phyloP scores from a whole-genome alignment of 2,113 vertebrate genomes.

The Thamnaconus septentrionalis region DNA sequence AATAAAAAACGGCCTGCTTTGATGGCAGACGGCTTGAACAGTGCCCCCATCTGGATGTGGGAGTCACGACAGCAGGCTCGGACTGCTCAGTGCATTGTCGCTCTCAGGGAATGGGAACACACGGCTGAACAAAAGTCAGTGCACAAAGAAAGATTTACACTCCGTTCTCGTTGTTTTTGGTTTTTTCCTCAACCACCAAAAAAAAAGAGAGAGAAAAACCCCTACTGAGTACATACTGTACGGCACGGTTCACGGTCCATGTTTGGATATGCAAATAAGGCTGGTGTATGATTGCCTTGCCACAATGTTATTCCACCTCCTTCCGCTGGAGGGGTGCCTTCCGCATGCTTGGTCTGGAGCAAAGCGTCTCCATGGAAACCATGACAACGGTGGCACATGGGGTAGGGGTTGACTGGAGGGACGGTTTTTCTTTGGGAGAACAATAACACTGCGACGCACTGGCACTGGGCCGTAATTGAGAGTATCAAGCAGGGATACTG shows the following conservation, averaged over 20 bases:
- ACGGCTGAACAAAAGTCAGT: constrained; percentile 14
- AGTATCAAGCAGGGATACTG: constrained; percentile 43
- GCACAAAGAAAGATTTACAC: not conserved
- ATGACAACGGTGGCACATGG: constrained; percentile 68
- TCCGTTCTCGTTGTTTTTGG: not conserved
- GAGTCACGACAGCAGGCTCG: constrained; percentile 2
- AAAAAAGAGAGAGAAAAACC: constrained; percentile 12
- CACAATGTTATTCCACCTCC: constrained; percentile 63
- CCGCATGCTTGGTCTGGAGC: constrained; percentile 64
- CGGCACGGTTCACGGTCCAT: constrained; percentile 59
- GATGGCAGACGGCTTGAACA: constrained; percentile 30
- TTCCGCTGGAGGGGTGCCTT: constrained; percentile 59
- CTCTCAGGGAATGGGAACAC: constrained; percentile 15
- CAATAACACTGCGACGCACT: constrained; percentile 55
- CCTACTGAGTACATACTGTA: constrained; percentile 60
- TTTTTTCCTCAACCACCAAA: not conserved
- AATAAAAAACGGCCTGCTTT: not conserved
- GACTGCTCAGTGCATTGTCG: constrained; percentile 17
- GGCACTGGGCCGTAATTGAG: constrained; percentile 44
- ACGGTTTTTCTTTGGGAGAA: constrained; percentile 43
- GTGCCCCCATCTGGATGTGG: constrained; percentile 46
- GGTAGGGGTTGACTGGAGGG: constrained; percentile 50
- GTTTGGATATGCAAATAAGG: constrained; percentile 70
- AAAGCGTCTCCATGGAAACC: constrained; percentile 74
- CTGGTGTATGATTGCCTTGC: constrained; percentile 60